A percentile compares a stretch with the other conserved stretches of the same genome.
Conservation (phyloP, 37 sponge, comb jelly and placozoan species). For the Trichoplax adhaerens region DNA sequence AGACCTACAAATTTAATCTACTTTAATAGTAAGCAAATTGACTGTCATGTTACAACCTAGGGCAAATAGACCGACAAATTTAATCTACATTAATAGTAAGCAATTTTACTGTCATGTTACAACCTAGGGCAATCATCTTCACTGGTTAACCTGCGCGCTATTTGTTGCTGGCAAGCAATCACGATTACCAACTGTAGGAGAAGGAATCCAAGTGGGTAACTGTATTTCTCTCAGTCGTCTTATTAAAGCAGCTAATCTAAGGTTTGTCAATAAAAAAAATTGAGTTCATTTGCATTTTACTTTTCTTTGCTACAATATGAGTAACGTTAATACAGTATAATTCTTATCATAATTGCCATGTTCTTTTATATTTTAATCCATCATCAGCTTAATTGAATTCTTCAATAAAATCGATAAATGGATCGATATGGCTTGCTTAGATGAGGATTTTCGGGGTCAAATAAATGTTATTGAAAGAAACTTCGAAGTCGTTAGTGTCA, state of each 20-base stretch:
- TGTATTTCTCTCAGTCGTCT: constrained; percentile 63
- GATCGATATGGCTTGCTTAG: constrained; percentile 54
- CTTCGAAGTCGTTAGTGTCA: constrained; percentile 67
- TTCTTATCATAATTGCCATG: too few species aligned
- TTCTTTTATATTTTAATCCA: too few species aligned
- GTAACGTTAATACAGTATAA: too few species aligned
- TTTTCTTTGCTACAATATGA: not conserved
- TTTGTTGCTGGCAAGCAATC: constrained; percentile 54
- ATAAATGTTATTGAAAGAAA: constrained; percentile 63
- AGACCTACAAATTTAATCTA: too few species aligned
- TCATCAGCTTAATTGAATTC: constrained; percentile 59
- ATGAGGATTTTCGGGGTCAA: constrained; percentile 31
- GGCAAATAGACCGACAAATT: too few species aligned
- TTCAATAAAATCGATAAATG: constrained; percentile 75
- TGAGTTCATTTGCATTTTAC: constrained; percentile 3
- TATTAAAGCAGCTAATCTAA: constrained; percentile 36
- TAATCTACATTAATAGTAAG: too few species aligned
- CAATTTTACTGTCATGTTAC: too few species aligned
- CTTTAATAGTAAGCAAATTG: too few species aligned
- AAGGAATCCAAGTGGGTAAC: constrained; percentile 35
- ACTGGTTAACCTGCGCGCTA: constrained; percentile 82
- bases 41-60: too few species aligned
- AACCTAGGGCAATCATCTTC: constrained; percentile 36
- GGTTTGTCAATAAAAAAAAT: constrained; percentile 11
- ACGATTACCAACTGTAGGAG: constrained; percentile 50